Evolutionary conservation across 2,113 vertebrate species (phyloP), one percentile per base, ranked within the genome.

Genomic region (Tapirus terrestris): DNA sequence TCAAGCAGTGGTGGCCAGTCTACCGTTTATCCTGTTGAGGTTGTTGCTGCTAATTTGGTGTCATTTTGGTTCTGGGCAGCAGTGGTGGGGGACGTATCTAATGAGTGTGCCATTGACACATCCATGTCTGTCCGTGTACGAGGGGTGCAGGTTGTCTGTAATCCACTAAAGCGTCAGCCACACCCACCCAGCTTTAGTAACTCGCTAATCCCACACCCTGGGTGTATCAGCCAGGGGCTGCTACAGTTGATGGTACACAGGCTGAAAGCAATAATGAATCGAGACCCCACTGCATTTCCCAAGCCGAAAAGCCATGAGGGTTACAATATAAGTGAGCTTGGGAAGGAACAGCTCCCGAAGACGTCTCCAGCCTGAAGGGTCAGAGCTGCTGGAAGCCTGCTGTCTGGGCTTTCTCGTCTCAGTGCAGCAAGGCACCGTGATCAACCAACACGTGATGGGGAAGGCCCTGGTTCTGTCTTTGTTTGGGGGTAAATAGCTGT

Each of bases 401-500:
- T 98, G 98, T 98, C 98, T 98, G 98, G 98, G 98, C 98, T 98
- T 97, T 98, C 98, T 98, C 98, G 97, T 98, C 98, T 98, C 98
- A 98, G 98, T 98, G 98, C 99, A 87, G 97, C 98, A 98, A 97
- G 98, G 98, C 99, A 98, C 99, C 99, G 97, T 97, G 98, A 98
- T 98, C 98, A 97, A 98, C 98, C 98, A 98, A 97, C 98, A 98
- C 98, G 98, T 99, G 99, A 99, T 99, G 97, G 98, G 99, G 98
- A 99, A 98, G 98, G 98, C 98, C 99, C 99, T 98, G 98, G 99
- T 98, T 99, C 98, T 98, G 98, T 99, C 99, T 99, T 98, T 99
- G 99, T 99, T 97, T 98, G 98, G 99, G 99, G 99, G 99, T 99
- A 99, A 99, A 99, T 99, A 99, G 99, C 98, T 97, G 99, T 99